Evolutionary conservation across 2,113 vertebrate species (phyloP).

Genomic region (Zapornia atra): DNA sequence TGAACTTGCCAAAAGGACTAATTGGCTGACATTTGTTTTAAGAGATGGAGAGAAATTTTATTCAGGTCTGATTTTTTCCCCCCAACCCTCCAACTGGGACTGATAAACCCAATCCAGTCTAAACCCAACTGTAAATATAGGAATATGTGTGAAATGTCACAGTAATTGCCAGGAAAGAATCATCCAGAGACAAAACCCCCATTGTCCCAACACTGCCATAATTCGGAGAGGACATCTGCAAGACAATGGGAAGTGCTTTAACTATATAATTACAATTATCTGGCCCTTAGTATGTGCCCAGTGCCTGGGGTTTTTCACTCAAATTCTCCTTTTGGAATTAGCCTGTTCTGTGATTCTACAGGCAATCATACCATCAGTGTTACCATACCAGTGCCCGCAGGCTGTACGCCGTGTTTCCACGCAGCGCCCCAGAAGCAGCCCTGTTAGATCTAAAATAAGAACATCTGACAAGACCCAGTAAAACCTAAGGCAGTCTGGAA

Average conservation of each 20-base stretch:
- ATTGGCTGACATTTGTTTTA: neutral
- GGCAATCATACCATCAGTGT: neutral
- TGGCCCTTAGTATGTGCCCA: neutral
- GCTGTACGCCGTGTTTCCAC: neutral
- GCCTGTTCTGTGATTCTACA: neutral
- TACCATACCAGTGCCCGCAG: neutral
- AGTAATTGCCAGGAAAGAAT: neutral
- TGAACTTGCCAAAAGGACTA: neutral
- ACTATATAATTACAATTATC: neutral
- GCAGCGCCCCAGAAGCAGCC: neutral
- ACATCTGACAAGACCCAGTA: neutral
- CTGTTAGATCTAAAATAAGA: neutral
- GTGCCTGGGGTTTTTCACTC: neutral
- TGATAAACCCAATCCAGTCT: neutral
- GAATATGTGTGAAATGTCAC: neutral
- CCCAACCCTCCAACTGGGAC: neutral
- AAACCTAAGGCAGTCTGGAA: neutral
- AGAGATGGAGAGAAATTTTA: neutral
- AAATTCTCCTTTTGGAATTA: neutral
- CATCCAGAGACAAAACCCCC: neutral
- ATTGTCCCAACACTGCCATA: neutral
- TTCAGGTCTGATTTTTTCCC: neutral
- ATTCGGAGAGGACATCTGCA: neutral
- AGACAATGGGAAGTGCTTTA: conserved; percentile 14
- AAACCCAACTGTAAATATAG: neutral